These are phyloP conservation scores for Haliclystus octoradiatus DNA, from an alignment of 30 jellyfish, hydroid and myxozoan genomes.

Conservation along the genomic window DNA sequence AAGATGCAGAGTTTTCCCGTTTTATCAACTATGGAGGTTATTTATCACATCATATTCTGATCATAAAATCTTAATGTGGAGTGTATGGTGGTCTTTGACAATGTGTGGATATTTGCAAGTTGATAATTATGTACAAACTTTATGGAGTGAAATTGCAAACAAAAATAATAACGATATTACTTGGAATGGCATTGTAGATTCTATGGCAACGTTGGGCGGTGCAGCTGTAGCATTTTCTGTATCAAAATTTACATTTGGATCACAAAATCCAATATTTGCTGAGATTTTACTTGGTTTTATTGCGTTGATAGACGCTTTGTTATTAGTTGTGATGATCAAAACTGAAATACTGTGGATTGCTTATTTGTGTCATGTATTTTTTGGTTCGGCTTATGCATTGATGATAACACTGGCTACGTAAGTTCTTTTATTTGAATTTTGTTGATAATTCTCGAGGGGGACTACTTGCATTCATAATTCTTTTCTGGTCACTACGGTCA, in stretches of 20 bases:
- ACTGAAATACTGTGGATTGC: conserved; percentile 69
- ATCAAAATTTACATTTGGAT: too few relatives aligned
- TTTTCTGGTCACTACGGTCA: too few relatives aligned
- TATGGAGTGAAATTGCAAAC: conserved; percentile 58
- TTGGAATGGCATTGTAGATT: conserved; percentile 83
- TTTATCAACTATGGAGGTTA: background rate
- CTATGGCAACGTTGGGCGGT: conserved; percentile 73
- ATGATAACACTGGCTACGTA: conserved; percentile 69
- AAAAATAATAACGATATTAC: conserved; percentile 15
- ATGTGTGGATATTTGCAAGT: conserved; percentile 84
- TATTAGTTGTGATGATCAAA: conserved; percentile 54
- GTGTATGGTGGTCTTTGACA: conserved; percentile 92
- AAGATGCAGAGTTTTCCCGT: too few relatives aligned
- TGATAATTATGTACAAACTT: conserved; percentile 67
- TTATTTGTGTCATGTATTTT: conserved; percentile 40
- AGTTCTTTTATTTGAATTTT: too few relatives aligned
- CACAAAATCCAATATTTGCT: conserved; percentile 24
- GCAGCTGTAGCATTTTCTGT: too few relatives aligned
- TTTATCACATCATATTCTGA: conserved; percentile 32
- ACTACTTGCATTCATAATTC: too few relatives aligned
- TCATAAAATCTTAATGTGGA: conserved; percentile 47
- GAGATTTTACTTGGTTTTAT: conserved; percentile 56
- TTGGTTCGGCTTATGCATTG: conserved; percentile 59
- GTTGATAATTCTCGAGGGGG: too few relatives aligned
- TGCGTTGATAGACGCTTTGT: conserved; percentile 36